Evolutionary conservation across 2,797 vertebrate species (phyloP).

Genomic region (Aeoliscus strigatus): DNA sequence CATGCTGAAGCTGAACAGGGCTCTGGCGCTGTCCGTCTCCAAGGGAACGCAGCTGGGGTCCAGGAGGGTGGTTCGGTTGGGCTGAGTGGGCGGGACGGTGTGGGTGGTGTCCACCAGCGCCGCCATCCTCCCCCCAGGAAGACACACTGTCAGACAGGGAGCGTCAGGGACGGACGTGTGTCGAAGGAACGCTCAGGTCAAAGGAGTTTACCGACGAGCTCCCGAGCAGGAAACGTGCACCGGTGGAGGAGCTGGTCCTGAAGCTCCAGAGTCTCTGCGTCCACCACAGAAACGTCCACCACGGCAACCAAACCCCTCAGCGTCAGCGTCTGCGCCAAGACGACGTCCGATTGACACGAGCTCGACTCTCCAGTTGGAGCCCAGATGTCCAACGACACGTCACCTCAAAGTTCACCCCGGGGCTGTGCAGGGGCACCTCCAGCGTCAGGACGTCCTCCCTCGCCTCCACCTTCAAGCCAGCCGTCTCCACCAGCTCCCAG

Average conservation of each 20-base stretch:
- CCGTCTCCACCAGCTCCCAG: slow-evolving; percentile 46
- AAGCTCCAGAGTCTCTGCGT: slow-evolving; percentile 54
- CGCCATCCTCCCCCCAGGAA: slow-evolving; percentile 67
- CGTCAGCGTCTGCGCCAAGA: slow-evolving; percentile 56
- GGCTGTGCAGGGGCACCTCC: slow-evolving; percentile 65
- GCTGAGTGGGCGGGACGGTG: slow-evolving; percentile 63
- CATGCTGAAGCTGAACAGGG: slow-evolving; percentile 72
- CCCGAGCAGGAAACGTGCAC: slow-evolving; percentile 65
- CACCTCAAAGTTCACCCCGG: slow-evolving; percentile 66
- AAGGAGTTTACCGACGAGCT: slow-evolving; percentile 69
- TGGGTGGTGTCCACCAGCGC: slow-evolving; percentile 67
- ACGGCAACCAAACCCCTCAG: slow-evolving; percentile 51
- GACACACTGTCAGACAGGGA: slow-evolving; percentile 65
- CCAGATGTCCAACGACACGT: too few species aligned
- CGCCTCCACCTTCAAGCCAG: slow-evolving; percentile 54
- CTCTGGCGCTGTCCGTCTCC: slow-evolving; percentile 59
- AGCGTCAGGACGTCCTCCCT: slow-evolving; percentile 62
- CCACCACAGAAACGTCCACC: slow-evolving; percentile 64
- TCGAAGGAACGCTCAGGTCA: too few species aligned
- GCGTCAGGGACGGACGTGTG: too few species aligned
- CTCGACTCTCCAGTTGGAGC: too few species aligned
- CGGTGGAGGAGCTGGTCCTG: slow-evolving; percentile 55
- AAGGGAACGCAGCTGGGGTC: slow-evolving; percentile 67
- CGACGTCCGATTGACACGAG: too few species aligned
- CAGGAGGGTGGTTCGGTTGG: slow-evolving; percentile 68